Evolutionary conservation across 2,797 vertebrate species (phyloP), one percentile per base, ranked within the genome.

Genomic region (Pangasius sanitwongsei): DNA sequence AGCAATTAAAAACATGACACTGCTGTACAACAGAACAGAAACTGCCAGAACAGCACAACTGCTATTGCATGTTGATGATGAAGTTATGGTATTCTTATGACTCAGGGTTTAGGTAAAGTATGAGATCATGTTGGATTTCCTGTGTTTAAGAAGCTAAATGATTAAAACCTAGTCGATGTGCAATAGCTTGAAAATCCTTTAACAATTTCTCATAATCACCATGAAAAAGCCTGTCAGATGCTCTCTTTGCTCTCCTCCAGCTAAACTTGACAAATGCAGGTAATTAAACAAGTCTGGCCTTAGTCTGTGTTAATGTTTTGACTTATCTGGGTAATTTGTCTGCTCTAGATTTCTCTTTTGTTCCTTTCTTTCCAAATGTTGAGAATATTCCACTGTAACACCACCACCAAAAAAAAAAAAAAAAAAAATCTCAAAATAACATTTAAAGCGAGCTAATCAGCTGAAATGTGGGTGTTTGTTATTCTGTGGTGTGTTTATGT

Each of bases 221-320:
- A 59, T 2, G 11, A 82, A 59, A 74, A 80, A 55, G n/a, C 15
- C 28, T 57, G 50, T 34, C 1, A 80, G 50, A 34, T 57, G 50
- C n/a, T 80, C 48, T n/a, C 16, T 77, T 77, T 82, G 88, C 50
- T 85, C 78, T 67, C 86, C 84, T 78, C 77, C 48, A 88, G 34
- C 65, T 85, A 63, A 55, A 89, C 86, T 87, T 90, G 90, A 90
- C 77, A 90, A 91, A 91, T 87, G 86, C 83, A 90, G 86, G 88
- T 91, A 90, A 91, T 92, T 93, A 91, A 90, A 89, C 75, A 90
- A 82, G 88, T 75, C 55, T 89, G 87, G 88, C 59, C 83, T 67
- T 87, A 87, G 59, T 90, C 78, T 75, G 50, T 88, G 89, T 86
- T 92, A 90, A 90, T 90, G 85, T 89, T 92, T 91, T 89, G 89